Base-by-base conservation (phyloP, 2,797 vertebrate genomes). In the Phrynocephalus forsythii region DNA sequence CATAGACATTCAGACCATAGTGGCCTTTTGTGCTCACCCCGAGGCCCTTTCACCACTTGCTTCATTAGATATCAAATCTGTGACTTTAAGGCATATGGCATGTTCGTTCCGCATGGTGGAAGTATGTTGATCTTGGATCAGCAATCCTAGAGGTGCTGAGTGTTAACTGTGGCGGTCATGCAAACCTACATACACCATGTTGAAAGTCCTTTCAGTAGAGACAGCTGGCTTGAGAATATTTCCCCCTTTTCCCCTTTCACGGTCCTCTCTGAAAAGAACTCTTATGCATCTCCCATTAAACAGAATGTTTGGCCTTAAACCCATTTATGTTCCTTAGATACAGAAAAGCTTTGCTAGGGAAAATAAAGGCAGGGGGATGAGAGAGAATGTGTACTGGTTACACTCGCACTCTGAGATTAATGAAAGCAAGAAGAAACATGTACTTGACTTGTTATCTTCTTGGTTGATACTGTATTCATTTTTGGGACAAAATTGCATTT, bases 51-150 rank as follows among this genome's bases (percentile, higher is more conserved):
- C 69, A 66, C 56, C 60, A 63, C n/a, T 67, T 69, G 60, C 82
- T 87, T 48, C 85, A 15, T 56, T 33, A 66, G 88, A 48, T 73
- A 87, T 48, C 52, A 50, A 73, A 4, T 56, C 72, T 33, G 71
- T n/a, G 50, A 33, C 76, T 91, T 78, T 79, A 8, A 44, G 71
- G 69, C 50, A 72, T 38, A 28, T 71, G 67, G 22, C 6, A 67
- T 86, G 67, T 44, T 84, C 63, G 48, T 84, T 86, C 44, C 26
- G 44, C 78, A 82, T 38, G 66, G 69, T 1, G 90, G 63, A 78
- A 38, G 6, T 10, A 63, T 81, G 75, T 38, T 79, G 91, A 87
- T 88, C 87, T 71, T 82, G 80, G 86, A 85, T 81, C 26, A n/a
- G 30, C 18, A 83, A 50, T 33, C 22, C 71, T 85, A 52, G 83